Evolutionary conservation across 2,797 vertebrate genomes (phyloP).

Genomic region (Pantherophis alleghaniensis): DNA sequence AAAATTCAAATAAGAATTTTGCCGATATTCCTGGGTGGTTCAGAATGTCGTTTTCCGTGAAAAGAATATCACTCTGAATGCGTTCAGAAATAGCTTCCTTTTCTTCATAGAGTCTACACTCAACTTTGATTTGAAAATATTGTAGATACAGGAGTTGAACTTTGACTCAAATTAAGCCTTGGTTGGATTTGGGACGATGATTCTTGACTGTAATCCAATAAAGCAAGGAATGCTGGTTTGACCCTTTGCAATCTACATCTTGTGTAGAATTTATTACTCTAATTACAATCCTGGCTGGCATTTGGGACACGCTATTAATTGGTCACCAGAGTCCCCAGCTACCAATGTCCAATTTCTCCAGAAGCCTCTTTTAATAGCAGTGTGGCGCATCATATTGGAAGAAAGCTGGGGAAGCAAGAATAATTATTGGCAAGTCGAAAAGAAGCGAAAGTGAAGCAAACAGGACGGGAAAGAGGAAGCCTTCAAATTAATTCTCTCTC

Average conservation of each 20-base stretch:
- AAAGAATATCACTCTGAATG: neutral
- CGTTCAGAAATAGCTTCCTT: neutral
- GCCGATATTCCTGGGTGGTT: neutral
- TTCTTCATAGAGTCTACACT: neutral
- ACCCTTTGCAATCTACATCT: conserved; percentile 25
- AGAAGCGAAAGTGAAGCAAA: conserved; percentile 14
- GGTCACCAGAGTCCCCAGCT: conserved; percentile 31
- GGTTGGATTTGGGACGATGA: neutral
- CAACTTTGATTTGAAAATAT: neutral
- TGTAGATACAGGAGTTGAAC: neutral
- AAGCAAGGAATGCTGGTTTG: conserved; percentile 1
- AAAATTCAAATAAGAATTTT: neutral
- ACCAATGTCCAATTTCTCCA: neutral
- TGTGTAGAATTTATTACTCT: conserved; percentile 32
- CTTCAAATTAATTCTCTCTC: conserved; percentile 60
- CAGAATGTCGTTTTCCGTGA: neutral
- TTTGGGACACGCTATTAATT: conserved; percentile 34
- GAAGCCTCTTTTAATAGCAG: conserved; percentile 11
- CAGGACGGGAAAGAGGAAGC: conserved; percentile 55
- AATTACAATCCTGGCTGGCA: conserved; percentile 38
- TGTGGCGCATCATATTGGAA: neutral
- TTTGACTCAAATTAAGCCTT: neutral
- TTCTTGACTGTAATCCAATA: conserved; percentile 17
- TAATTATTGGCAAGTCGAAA: conserved; percentile 11
- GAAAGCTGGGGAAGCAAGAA: neutral